Conservation (phyloP, 2,113 vertebrate species). For the Setophaga kirtlandii region DNA sequence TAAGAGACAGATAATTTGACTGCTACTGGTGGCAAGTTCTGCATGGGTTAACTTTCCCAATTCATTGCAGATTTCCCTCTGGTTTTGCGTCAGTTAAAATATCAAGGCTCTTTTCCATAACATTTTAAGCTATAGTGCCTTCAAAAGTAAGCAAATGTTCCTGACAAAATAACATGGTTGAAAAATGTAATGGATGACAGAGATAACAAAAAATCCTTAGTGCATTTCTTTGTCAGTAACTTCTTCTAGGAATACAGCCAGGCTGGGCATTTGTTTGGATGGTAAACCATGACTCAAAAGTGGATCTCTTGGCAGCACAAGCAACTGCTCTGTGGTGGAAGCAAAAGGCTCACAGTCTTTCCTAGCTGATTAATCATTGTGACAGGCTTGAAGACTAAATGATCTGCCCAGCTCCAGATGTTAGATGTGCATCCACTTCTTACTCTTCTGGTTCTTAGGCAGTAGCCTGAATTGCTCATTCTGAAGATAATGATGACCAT, state of each 20-base stretch:
- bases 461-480: not conserved
- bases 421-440: not conserved
- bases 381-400: constrained; percentile 7
- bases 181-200: constrained; percentile 11
- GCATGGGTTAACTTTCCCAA: not conserved
- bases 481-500: not conserved
- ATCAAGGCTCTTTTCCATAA: not conserved
- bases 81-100: constrained; percentile 24
- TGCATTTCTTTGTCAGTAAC: constrained; percentile 18
- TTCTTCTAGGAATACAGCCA: not conserved
- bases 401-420: constrained; percentile 35
- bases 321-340: not conserved
- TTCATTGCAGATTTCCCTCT: not conserved
- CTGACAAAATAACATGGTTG: not conserved
- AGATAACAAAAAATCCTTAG: constrained; percentile 13
- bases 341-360: not conserved
- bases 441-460: not conserved
- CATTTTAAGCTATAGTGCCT: constrained; percentile 6
- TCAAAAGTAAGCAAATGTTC: constrained; percentile 25
- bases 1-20: not conserved
- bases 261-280: constrained; percentile 13
- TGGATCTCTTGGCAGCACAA: not conserved
- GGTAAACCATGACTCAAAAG: not conserved
- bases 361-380: constrained; percentile 35
- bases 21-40: not conserved